phyloP scores from a whole-genome alignment of 1,140 invertebrate genomes.

The Cotesia vestalis region DNA sequence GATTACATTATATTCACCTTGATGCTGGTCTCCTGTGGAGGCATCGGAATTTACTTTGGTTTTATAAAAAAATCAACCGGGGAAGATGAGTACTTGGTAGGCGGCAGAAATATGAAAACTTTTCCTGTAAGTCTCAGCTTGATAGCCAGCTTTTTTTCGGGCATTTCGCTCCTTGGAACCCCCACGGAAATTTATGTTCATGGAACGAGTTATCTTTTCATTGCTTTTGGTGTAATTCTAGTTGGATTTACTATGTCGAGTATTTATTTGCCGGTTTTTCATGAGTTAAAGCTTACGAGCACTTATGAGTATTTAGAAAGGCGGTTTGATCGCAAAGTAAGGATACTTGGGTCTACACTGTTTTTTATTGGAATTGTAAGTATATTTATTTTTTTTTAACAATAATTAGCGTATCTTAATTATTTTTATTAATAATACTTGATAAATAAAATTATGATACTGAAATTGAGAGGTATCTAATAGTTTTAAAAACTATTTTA shows the following conservation, averaged over 20 bases:
- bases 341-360: conserved; percentile 78
- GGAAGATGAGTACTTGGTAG: conserved; percentile 82
- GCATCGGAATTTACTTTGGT: conserved; percentile 67
- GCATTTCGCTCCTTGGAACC: conserved; percentile 77
- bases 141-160: conserved; percentile 75
- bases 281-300: conserved; percentile 81
- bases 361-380: conserved; percentile 77
- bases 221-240: conserved; percentile 70
- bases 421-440: not conserved
- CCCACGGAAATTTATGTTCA: conserved; percentile 87
- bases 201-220: conserved; percentile 76
- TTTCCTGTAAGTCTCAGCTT: conserved; percentile 84
- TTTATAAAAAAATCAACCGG: conserved; percentile 75
- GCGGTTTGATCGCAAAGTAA: conserved; percentile 76
- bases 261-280: conserved; percentile 83
- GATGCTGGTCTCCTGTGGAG: conserved; percentile 75
- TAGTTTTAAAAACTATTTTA: too few species aligned
- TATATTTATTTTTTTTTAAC: conserved; percentile 34
- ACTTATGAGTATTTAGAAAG: conserved; percentile 87
- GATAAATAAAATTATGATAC: too few species aligned
- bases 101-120: conserved; percentile 82
- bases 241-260: conserved; percentile 73
- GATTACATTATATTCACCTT: conserved; percentile 78
- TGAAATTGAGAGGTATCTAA: too few species aligned
- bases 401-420: not conserved